Conservation (phyloP, 2,797 vertebrate species). For the Neomorphus geoffroyi region DNA sequence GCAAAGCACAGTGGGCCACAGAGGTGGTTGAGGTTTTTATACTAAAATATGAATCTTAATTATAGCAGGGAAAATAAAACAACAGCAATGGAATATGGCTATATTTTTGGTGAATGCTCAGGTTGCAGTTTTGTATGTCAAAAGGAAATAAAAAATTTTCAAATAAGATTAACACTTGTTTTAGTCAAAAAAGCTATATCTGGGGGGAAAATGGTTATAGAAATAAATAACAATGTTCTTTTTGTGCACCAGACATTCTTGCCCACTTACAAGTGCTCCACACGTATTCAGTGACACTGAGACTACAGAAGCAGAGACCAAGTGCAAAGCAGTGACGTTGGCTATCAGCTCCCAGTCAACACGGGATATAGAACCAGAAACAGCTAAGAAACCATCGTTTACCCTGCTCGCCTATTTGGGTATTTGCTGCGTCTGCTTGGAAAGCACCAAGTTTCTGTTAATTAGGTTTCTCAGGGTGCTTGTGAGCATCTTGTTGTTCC, state of each 20-base stretch:
- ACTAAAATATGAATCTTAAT: neutral
- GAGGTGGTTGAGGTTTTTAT: neutral
- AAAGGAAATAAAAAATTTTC: neutral
- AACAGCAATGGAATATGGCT: neutral
- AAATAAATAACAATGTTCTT: neutral
- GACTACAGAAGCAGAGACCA: neutral
- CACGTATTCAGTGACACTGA: neutral
- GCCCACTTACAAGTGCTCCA: too few relatives aligned
- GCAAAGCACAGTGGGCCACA: neutral
- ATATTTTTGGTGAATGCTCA: neutral
- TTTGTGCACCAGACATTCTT: neutral
- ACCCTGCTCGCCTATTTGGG: neutral
- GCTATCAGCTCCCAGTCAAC: neutral
- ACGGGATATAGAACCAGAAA: neutral
- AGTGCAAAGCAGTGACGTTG: neutral
- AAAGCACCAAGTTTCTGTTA: neutral
- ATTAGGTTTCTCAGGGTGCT: neutral
- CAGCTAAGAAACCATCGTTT: neutral
- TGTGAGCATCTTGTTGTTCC: neutral
- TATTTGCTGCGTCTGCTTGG: constrained; percentile 33
- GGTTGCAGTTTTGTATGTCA: neutral
- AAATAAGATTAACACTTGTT: neutral
- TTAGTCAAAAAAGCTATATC: neutral
- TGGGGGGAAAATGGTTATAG: neutral
- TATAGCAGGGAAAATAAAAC: neutral